Base-by-base conservation (phyloP, 2,888 invertebrate species). In the Tyria jacobaeae region DNA sequence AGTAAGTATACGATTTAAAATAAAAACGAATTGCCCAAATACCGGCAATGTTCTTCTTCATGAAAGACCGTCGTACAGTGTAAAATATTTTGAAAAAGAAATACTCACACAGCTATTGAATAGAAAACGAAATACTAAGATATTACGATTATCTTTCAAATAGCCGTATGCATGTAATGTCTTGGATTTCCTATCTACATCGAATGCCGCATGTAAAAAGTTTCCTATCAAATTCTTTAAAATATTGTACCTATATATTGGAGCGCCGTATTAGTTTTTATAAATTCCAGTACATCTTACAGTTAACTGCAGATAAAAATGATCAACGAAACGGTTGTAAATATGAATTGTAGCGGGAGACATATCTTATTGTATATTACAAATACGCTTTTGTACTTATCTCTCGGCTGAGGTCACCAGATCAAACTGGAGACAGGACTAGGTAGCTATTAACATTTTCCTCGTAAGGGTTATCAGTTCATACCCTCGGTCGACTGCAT, bases 381-480 rank as follows among this genome's bases (percentile, higher is more conserved):
- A 76, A 61, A 69, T 62, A 69, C 53, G 25, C 44, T 60, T n/a
- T 59, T 71, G 61, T 67, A 53, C 54, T 54, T 64, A 68, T 76
- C 70, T 68, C 55, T 59, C 35, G 34, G 60, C 21, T 59, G 47
- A 58, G 73, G 70, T 80, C 77, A 59, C 57, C 51, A 66, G 79
- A 71, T 77, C 73, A 62, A 53, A 51, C 63, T 62, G 70, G 55
- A 63, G 67, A 68, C 66, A 59, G 56, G 49, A 55, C 54, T 55
- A 21, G 25, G 21, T 59, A 64, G 61, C 69, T 73, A 77, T 70
- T 62, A 68, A 64, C 60, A 68, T 76, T 70, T 79, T 74, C 71
- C 64, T 59, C 53, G 67, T 64, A 65, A 44, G 57, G 80, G 83
- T 83, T 83, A 83, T 83, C 82, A 57, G 52, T 62, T 27, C 53